Conservation (phyloP, 1,140 invertebrate species). For the Drosophila nigrodunni region DNA sequence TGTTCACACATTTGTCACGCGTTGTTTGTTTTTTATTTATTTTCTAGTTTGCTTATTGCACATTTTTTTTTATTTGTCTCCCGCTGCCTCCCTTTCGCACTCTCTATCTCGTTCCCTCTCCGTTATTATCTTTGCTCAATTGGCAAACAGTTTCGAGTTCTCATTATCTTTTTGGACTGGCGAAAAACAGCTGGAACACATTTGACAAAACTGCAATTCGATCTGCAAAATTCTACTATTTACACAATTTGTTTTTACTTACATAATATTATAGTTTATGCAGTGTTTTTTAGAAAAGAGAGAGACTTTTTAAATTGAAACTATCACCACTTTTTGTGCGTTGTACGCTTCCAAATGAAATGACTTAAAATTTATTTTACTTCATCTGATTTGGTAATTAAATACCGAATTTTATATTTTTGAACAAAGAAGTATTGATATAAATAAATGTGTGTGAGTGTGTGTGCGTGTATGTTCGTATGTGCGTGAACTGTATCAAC, state of each 20-base stretch:
- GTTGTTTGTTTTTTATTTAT: constrained; percentile 54
- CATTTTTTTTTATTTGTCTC: constrained; percentile 3
- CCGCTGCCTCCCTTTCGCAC: not conserved
- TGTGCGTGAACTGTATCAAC: not conserved
- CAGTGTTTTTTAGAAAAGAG: not conserved
- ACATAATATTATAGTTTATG: not conserved
- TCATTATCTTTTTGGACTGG: constrained; percentile 56
- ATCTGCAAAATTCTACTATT: constrained; percentile 39
- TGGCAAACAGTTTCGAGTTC: constrained; percentile 64
- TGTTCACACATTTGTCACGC: constrained; percentile 80
- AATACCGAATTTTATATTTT: constrained; percentile 8
- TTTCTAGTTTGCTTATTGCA: constrained; percentile 59
- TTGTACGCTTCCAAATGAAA: constrained; percentile 2
- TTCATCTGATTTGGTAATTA: constrained; percentile 6
- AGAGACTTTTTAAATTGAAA: not conserved
- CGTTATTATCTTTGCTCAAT: constrained; percentile 62
- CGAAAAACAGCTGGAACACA: constrained; percentile 65
- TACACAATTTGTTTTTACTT: constrained; percentile 39
- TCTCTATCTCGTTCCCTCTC: not conserved
- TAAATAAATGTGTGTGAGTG: not conserved
- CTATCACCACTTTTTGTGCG: constrained; percentile 9
- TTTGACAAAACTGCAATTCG: constrained; percentile 49
- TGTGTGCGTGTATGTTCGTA: not conserved
- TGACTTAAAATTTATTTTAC: constrained; percentile 5
- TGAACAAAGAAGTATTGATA: not conserved